phyloP scores from a whole-genome alignment of 2,888 invertebrate species.

The Cheilosia pagana region DNA sequence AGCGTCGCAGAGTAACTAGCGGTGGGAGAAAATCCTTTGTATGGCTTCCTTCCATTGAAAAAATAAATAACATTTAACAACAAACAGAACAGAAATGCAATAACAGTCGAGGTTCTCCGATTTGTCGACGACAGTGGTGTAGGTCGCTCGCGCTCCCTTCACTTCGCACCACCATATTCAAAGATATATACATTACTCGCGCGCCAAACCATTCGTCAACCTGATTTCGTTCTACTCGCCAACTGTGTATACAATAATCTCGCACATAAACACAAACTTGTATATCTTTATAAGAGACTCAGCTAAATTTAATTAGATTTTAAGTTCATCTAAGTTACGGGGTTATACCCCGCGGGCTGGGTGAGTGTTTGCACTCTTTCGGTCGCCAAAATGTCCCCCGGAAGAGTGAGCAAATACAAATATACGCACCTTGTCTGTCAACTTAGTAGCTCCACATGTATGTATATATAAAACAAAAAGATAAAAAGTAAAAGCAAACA shows the following conservation, averaged over 20 bases:
- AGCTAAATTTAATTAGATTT: constrained; percentile 74
- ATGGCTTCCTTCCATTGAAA: constrained; percentile 67
- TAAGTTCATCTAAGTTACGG: constrained; percentile 74
- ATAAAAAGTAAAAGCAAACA: neutral
- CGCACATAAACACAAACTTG: constrained; percentile 8
- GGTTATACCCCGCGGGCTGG: constrained; percentile 60
- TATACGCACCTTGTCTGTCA: constrained; percentile 12
- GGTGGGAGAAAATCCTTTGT: constrained; percentile 64
- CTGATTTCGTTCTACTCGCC: constrained; percentile 40
- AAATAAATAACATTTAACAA: constrained; percentile 37
- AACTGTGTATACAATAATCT: neutral
- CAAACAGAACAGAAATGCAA: constrained; percentile 35
- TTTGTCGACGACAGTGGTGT: constrained; percentile 48
- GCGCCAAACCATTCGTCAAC: constrained; percentile 58
- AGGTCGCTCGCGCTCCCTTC: constrained; percentile 49
- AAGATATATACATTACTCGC: constrained; percentile 48
- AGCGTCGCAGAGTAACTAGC: neutral
- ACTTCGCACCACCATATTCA: constrained; percentile 4
- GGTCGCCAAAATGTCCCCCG: constrained; percentile 70
- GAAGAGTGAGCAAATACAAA: constrained; percentile 48
- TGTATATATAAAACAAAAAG: neutral
- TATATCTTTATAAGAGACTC: constrained; percentile 52
- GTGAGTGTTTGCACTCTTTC: constrained; percentile 70
- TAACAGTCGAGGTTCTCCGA: constrained; percentile 51
- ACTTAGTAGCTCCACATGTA: constrained; percentile 1